A percentile compares a stretch with the other conserved stretches of the same genome.
Evolutionary conservation across 2,113 vertebrate genomes (phyloP).

Genomic region (Cavia aperea): DNA sequence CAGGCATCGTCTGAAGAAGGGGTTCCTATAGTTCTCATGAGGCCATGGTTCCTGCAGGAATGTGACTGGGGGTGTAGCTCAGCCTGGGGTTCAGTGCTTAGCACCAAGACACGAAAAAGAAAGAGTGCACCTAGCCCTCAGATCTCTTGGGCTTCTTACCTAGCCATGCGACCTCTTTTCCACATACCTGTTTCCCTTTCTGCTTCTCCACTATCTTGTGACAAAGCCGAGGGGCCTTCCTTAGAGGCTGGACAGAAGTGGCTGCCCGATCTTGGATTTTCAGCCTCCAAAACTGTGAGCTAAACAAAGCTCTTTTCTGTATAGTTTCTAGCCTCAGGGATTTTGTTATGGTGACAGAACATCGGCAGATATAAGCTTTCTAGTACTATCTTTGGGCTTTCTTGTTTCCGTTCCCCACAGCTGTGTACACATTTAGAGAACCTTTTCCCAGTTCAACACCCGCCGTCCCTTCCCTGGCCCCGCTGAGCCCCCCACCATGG

Average conservation of each 20-base stretch:
- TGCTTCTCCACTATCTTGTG: background rate
- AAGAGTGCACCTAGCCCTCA: background rate
- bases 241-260: background rate
- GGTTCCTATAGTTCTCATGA: background rate
- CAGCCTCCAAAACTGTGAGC: background rate
- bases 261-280: background rate
- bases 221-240: background rate
- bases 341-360: background rate
- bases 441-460: background rate
- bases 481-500: accelerated
- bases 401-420: background rate
- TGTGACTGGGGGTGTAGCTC: background rate
- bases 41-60: background rate
- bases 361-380: background rate
- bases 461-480: background rate
- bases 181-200: background rate
- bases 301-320: background rate
- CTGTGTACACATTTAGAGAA: background rate
- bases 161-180: background rate
- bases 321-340: background rate
- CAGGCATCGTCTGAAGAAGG: background rate
- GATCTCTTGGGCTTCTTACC: background rate
- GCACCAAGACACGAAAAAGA: background rate
- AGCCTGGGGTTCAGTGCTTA: background rate
- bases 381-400: background rate